Conservation (phyloP, 2,797 vertebrate genomes). For the Argya squamiceps region DNA sequence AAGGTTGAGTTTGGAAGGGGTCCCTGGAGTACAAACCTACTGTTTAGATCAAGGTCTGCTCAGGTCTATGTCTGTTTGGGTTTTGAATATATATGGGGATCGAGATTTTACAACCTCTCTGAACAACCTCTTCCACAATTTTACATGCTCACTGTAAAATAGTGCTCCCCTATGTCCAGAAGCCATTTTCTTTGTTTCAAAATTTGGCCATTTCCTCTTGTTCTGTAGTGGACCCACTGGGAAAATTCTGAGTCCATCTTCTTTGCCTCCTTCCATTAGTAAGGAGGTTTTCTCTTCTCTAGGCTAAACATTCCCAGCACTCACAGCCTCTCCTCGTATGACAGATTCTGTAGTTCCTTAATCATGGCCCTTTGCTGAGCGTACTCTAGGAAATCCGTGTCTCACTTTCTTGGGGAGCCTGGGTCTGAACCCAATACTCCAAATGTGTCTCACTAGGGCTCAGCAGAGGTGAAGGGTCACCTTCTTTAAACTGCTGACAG, state of each 20-base stretch:
- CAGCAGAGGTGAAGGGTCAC: not conserved
- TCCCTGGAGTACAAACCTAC: not conserved
- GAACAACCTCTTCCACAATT: not conserved
- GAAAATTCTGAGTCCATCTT: not conserved
- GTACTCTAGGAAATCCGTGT: not conserved
- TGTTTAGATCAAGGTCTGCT: not conserved
- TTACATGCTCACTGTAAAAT: not conserved
- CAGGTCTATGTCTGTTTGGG: not conserved
- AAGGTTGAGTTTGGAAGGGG: not conserved
- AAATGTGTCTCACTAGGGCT: not conserved
- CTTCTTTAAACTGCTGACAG: not conserved
- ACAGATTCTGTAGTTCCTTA: not conserved
- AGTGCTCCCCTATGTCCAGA: not conserved
- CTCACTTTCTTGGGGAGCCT: not conserved
- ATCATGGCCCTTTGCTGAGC: not conserved
- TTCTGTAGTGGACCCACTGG: not conserved
- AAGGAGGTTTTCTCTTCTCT: not conserved
- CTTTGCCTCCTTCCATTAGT: not conserved
- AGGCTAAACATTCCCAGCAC: not conserved
- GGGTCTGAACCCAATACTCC: not conserved
- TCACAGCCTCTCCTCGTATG: not conserved
- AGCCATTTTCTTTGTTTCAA: not conserved
- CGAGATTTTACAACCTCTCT: fast-evolving
- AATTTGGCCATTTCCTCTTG: not conserved
- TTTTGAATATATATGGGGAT: not conserved